Base-by-base conservation (phyloP, 1,140 invertebrate species). In the Drosophila repletoides region DNA sequence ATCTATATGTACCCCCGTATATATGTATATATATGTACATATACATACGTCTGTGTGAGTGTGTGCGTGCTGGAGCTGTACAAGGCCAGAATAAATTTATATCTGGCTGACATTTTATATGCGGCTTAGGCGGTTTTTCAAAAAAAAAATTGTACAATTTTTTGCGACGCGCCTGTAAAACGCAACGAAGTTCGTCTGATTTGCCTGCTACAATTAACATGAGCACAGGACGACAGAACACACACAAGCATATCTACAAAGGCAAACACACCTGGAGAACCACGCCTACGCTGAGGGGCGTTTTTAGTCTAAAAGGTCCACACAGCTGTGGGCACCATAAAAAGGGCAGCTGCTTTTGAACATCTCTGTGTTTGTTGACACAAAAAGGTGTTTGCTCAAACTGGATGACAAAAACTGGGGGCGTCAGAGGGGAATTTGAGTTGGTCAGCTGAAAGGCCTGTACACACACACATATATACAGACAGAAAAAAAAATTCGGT, bases 81-180 rank as follows among this genome's bases (percentile, higher is more conserved):
- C 76, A 81, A 80, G 76, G 72, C 48, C 61, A 76, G 69, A 61
- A 80, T 76, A 80, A 80, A 72, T 80, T 80, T 83, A 75, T 80
- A 77, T 58, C 49, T 69, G 60, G 53, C 75, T 72, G 75, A 80
- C 75, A 80, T 75, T 80, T 84, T 72, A 80, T 86, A 68, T 76
- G 75, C 75, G 58, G 55, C 73, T 75, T 59, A 65, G 63, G 52
- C 59, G 75, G 21, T 86, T 75, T 76, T 41, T 77, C 14, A 56
- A 41, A 40, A 53, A 67, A 68, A 31, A 58, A 46, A 48, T 74
- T 86, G 66, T 65, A 68, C 75, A 40, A 51, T 76, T 72, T 72
- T 71, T 63, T 56, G 53, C 21, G 17, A 12, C 46, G 46, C 59
- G 68, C 63, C 31, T 33, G 31, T 34, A 59, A 60, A 59, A 36